These are phyloP conservation scores for Thecocarcelia acutangulata DNA, from an alignment of 2,888 invertebrate species.

Conservation along the genomic window DNA sequence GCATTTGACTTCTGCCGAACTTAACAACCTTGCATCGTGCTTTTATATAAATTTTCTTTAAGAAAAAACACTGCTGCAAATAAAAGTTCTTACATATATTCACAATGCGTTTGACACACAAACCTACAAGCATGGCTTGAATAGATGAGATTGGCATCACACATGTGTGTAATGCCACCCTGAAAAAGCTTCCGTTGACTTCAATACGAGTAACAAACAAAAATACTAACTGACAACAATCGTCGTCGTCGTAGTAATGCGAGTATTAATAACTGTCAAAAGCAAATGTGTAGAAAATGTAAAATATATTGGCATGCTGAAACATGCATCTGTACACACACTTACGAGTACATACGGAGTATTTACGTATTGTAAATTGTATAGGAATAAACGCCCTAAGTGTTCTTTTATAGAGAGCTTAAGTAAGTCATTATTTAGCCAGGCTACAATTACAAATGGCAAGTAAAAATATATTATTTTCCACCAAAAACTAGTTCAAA, in stretches of 20 bases:
- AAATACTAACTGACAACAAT: conserved; percentile 52
- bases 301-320: conserved; percentile 3
- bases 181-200: conserved; percentile 48
- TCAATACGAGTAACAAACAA: conserved; percentile 32
- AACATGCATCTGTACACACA: not conserved
- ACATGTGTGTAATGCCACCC: not conserved
- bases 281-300: conserved; percentile 51
- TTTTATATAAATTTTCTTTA: too few relatives aligned
- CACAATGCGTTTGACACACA: not conserved
- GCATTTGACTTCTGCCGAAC: too few relatives aligned
- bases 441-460: not conserved
- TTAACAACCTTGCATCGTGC: too few relatives aligned
- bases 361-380: too few relatives aligned
- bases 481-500: too few relatives aligned
- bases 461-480: too few relatives aligned
- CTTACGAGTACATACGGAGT: not conserved
- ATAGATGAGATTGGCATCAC: too few relatives aligned
- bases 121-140: not conserved
- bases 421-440: conserved; percentile 36
- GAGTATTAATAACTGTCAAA: conserved; percentile 64
- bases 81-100: too few relatives aligned
- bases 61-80: too few relatives aligned
- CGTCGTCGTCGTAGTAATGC: conserved; percentile 53
- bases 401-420: conserved; percentile 1
- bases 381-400: not conserved